phyloP scores from a whole-genome alignment of 2,797 vertebrate species.

The Sebastes baramenuke region DNA sequence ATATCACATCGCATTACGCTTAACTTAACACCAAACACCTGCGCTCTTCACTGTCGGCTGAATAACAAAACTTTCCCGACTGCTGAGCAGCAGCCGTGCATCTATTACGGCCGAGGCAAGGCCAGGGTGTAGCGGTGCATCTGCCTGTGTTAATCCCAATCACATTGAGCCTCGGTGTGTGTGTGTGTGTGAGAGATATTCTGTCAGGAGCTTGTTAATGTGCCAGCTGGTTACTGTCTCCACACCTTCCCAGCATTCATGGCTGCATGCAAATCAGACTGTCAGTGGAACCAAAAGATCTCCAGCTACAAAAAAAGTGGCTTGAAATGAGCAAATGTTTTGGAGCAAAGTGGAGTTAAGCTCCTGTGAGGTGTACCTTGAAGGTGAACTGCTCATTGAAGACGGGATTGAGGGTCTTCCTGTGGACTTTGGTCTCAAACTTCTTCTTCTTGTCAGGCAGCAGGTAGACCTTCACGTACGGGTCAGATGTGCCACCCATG shows the following conservation, averaged over 20 bases:
- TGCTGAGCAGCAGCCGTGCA: conserved; percentile 43
- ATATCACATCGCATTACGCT: conserved; percentile 46
- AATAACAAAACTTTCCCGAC: conserved; percentile 54
- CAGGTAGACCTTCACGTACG: conserved; percentile 97
- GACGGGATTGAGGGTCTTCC: conserved; percentile 97
- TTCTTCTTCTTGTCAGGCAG: conserved; percentile 99
- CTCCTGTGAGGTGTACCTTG: conserved; percentile 71
- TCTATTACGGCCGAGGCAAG: conserved; percentile 41
- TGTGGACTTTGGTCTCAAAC: conserved; percentile 98
- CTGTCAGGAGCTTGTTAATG: conserved; percentile 77
- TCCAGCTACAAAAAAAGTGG: neutral
- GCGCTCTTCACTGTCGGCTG: conserved; percentile 25
- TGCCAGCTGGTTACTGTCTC: conserved; percentile 78
- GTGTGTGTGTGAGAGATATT: conserved; percentile 37
- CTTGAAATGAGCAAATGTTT: conserved; percentile 5
- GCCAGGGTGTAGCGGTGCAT: conserved; percentile 48
- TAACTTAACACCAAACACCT: conserved; percentile 53
- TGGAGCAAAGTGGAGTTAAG: neutral
- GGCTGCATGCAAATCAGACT: conserved; percentile 72
- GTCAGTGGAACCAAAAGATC: conserved; percentile 60
- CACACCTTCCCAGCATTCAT: conserved; percentile 65
- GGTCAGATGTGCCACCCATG: conserved; percentile 98
- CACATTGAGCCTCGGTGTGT: conserved; percentile 29
- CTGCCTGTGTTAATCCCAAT: conserved; percentile 70
- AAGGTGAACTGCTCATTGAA: conserved; percentile 99